Evolutionary conservation across 2,888 invertebrate species (phyloP).

Genomic region (Eupithecia abbreviata): DNA sequence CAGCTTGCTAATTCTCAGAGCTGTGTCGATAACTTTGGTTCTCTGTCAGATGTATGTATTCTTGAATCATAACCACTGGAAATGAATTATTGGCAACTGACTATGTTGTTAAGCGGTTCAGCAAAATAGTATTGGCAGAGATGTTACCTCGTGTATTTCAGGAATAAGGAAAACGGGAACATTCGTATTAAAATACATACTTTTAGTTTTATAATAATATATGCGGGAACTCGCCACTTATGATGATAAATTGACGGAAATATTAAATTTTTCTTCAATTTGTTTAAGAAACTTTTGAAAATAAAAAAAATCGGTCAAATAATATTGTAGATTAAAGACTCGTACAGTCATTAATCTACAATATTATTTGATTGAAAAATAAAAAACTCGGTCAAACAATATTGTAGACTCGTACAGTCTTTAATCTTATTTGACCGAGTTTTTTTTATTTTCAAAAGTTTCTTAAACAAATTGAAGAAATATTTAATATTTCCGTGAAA

Average conservation of each 20-base stretch:
- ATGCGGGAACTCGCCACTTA: background rate
- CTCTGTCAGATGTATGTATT: too few relatives aligned
- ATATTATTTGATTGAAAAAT: background rate
- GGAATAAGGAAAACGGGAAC: slow-evolving; percentile 7
- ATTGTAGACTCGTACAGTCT: background rate
- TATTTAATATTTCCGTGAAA: background rate
- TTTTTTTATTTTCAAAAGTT: background rate
- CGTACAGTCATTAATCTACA: background rate
- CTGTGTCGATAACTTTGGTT: too few relatives aligned
- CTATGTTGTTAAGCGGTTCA: background rate
- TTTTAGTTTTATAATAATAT: background rate
- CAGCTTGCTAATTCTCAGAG: too few relatives aligned
- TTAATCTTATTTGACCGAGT: background rate
- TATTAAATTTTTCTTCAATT: background rate
- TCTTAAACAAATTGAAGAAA: background rate
- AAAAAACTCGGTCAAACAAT: too few relatives aligned
- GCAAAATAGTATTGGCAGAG: slow-evolving; percentile 4
- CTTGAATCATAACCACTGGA: background rate
- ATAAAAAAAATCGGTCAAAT: background rate
- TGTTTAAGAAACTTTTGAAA: background rate
- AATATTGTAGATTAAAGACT: too few relatives aligned
- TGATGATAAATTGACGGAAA: background rate
- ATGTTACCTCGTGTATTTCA: slow-evolving; percentile 8
- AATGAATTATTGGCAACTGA: slow-evolving; percentile 6
- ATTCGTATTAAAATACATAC: background rate